phyloP scores from a whole-genome alignment of 2,888 invertebrate species.

The Xestia c-nigrum region DNA sequence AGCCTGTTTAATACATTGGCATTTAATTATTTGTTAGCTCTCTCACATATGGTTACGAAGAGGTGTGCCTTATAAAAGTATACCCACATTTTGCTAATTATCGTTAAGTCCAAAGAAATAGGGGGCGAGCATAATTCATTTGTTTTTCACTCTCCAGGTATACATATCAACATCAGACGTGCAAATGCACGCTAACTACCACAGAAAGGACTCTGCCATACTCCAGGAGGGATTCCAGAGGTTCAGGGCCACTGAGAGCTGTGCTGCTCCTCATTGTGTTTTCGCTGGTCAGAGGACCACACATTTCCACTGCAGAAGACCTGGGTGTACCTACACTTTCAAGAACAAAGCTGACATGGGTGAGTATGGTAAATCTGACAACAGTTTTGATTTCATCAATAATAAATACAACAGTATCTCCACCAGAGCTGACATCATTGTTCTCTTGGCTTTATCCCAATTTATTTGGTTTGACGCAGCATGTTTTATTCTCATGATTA shows the following conservation, averaged over 20 bases:
- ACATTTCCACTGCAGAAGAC: constrained; percentile 98
- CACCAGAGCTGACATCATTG: not conserved
- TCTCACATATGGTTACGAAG: not conserved
- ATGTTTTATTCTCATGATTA: not conserved
- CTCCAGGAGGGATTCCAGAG: constrained; percentile 99
- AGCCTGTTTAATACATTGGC: not conserved
- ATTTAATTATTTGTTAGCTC: not conserved
- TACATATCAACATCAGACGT: constrained; percentile 99
- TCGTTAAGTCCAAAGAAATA: not conserved
- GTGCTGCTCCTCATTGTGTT: constrained; percentile 96
- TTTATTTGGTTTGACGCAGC: not conserved
- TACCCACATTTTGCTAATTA: not conserved
- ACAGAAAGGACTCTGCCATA: constrained; percentile 99
- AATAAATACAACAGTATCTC: not conserved
- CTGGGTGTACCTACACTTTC: constrained; percentile 98
- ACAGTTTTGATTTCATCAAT: constrained; percentile 24
- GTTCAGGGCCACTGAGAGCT: constrained; percentile 98
- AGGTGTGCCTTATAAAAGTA: not conserved
- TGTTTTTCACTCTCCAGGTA: constrained; percentile 87
- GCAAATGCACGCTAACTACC: constrained; percentile 99
- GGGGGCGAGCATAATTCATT: not conserved
- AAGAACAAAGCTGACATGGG: constrained; percentile 99
- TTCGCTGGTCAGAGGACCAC: constrained; percentile 99
- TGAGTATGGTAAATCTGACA: constrained; percentile 86
- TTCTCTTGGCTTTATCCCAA: not conserved